These are phyloP conservation scores for Listrodromus nycthemerus DNA, from an alignment of 2,888 invertebrate species.

Conservation along the genomic window DNA sequence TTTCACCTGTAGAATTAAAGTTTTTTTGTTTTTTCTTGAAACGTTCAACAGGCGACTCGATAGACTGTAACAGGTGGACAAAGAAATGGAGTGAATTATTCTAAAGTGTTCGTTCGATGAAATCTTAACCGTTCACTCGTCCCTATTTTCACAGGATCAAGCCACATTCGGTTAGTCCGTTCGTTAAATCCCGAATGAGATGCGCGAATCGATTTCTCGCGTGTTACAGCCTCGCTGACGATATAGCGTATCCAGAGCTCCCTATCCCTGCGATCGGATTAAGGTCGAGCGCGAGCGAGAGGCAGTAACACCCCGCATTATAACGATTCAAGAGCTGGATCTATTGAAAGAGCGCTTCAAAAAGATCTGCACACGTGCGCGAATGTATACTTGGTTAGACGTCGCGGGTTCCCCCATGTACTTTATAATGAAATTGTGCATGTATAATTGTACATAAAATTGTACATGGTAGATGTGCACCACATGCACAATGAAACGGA, in stretches of 20 bases:
- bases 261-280: neutral
- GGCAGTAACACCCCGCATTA: neutral
- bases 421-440: no score
- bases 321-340: constrained; percentile 20
- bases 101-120: no score
- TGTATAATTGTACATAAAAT: no score
- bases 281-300: constrained; percentile 20
- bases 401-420: neutral
- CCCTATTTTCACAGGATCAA: neutral
- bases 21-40: neutral
- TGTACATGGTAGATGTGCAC: no score
- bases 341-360: constrained; percentile 15
- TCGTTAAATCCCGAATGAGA: neutral
- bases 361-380: constrained; percentile 3
- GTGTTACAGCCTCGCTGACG: constrained; percentile 1
- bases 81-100: neutral
- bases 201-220: constrained; percentile 9
- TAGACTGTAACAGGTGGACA: neutral
- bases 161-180: neutral
- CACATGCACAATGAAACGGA: neutral
- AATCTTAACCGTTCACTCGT: neutral
- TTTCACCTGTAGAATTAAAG: neutral
- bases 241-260: neutral
- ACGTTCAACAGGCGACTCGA: neutral
- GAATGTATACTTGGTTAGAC: neutral